phyloP scores from a whole-genome alignment of 1,140 invertebrate genomes.

The Anagrus nilaparvatae region DNA sequence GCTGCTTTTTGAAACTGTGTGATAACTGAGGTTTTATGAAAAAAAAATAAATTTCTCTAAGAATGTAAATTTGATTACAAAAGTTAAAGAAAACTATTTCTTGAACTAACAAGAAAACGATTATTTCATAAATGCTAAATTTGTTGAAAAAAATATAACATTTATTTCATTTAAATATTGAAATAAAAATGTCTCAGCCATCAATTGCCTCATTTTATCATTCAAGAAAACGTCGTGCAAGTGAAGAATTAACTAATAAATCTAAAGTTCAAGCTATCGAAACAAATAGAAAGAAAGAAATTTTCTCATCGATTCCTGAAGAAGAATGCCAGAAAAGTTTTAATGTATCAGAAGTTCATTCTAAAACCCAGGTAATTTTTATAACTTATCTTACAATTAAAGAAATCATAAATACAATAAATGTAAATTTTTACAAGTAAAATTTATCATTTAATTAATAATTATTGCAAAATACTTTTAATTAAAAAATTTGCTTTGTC shows the following conservation, averaged over 20 bases:
- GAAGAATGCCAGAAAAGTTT: no score
- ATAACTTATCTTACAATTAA: background rate
- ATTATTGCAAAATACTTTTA: slow-evolving; percentile 1
- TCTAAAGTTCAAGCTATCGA: slow-evolving; percentile 51
- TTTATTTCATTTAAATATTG: background rate
- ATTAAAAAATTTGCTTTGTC: background rate
- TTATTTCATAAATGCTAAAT: no score
- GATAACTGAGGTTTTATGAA: no score
- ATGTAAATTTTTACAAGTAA: background rate
- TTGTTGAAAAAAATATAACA: background rate
- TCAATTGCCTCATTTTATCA: slow-evolving; percentile 58
- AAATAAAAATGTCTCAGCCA: slow-evolving; percentile 67
- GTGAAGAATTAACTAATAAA: slow-evolving; percentile 50
- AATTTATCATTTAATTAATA: background rate
- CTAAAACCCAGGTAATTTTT: no score
- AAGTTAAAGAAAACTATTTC: no score
- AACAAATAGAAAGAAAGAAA: slow-evolving; percentile 29
- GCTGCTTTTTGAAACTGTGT: no score
- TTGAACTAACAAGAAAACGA: no score
- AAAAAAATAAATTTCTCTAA: no score
- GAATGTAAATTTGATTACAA: no score
- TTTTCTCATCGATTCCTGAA: slow-evolving; percentile 1
- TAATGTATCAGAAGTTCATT: background rate
- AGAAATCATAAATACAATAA: background rate
- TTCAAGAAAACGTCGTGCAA: slow-evolving; percentile 55